These are phyloP conservation scores for Lysiphlebus fabarum DNA, from an alignment of 1,140 invertebrate genomes.

Conservation along the genomic window DNA sequence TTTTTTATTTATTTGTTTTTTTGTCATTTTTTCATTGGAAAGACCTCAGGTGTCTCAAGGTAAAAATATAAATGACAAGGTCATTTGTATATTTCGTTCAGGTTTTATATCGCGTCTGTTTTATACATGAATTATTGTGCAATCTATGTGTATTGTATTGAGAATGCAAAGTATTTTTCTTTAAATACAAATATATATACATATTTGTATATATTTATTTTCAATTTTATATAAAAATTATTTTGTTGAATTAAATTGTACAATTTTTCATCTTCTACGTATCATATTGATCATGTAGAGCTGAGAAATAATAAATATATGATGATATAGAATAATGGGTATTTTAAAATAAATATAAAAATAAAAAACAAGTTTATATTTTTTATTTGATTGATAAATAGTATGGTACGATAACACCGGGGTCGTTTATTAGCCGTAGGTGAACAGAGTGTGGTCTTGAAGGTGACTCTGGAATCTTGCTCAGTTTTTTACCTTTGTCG, in stretches of 20 bases:
- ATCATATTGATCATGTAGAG: too few relatives aligned
- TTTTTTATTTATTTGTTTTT: constrained; percentile 3
- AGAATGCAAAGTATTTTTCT: neutral
- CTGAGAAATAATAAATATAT: too few relatives aligned
- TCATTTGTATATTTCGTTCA: constrained; percentile 14
- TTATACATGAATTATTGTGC: constrained; percentile 2
- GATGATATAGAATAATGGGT: too few relatives aligned
- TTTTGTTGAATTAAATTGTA: too few relatives aligned
- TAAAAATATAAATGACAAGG: constrained; percentile 2
- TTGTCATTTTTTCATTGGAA: neutral
- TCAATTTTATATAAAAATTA: neutral
- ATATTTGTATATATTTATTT: constrained; percentile 6
- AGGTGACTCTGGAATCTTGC: constrained; percentile 11
- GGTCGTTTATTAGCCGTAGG: constrained; percentile 1
- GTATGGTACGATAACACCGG: neutral
- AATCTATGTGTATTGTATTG: neutral
- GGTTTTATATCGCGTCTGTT: constrained; percentile 8
- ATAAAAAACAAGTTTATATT: neutral
- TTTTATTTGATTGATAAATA: neutral
- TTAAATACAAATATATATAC: neutral
- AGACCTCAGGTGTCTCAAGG: constrained; percentile 1
- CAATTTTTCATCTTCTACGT: too few relatives aligned
- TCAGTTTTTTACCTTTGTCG: neutral
- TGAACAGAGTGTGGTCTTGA: neutral
- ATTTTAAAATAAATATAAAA: neutral